A percentile compares a stretch with the other conserved stretches of the same genome.
These are phyloP conservation scores for Candoia aspera DNA, from an alignment of 2,113 vertebrate genomes.

Conservation along the genomic window DNA sequence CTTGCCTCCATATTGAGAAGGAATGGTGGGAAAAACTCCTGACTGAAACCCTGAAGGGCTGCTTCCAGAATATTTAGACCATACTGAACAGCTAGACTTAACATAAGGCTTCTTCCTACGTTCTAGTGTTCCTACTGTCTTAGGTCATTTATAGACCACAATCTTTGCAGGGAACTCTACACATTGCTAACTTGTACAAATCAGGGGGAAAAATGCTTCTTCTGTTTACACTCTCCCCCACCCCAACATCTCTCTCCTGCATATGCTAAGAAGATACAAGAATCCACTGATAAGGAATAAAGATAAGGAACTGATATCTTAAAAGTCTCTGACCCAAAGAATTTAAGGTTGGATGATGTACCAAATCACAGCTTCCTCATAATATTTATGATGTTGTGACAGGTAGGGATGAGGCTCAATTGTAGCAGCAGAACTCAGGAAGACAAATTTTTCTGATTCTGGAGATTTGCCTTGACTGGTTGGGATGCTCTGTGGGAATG, in stretches of 20 bases:
- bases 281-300: background rate
- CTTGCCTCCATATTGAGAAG: background rate
- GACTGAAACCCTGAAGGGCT: background rate
- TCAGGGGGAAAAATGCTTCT: background rate
- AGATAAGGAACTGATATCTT: slow-evolving; percentile 4
- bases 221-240: background rate
- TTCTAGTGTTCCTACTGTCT: background rate
- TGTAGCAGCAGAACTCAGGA: background rate
- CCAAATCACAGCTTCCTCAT: background rate
- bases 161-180: background rate
- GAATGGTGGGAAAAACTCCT: background rate
- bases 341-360: background rate
- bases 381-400: background rate
- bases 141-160: background rate
- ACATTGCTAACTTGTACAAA: background rate
- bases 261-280: background rate
- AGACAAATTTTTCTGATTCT: background rate
- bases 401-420: background rate
- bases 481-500: background rate
- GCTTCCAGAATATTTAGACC: background rate
- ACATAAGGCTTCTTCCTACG: background rate
- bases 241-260: background rate
- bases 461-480: background rate
- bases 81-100: background rate
- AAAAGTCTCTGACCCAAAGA: background rate